Percentiles rank a stretch among this genome's conserved stretches.
Conservation (phyloP, 2,113 vertebrate species). For the Pristiophorus japonicus region DNA sequence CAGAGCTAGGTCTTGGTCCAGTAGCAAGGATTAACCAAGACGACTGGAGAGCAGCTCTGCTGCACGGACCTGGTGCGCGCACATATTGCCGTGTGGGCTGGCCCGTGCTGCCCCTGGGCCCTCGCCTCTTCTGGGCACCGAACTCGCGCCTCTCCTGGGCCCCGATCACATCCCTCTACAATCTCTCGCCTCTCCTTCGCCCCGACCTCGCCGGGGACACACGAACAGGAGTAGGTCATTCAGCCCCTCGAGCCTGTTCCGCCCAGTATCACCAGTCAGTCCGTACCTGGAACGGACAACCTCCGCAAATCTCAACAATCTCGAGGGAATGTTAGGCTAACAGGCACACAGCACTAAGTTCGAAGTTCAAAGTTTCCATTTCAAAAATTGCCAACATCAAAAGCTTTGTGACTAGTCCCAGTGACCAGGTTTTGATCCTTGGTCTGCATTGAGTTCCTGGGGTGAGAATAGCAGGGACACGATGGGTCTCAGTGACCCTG, state of each 20-base stretch:
- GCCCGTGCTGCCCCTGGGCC: too few relatives aligned
- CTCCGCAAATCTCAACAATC: not conserved
- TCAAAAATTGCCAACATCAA: not conserved
- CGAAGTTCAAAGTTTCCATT: not conserved
- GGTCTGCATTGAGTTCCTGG: not conserved
- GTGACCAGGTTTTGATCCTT: not conserved
- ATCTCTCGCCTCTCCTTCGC: too few relatives aligned
- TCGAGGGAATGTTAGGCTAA: not conserved
- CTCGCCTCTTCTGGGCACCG: too few relatives aligned
- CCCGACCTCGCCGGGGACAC: too few relatives aligned
- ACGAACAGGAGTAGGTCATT: not conserved
- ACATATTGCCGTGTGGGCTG: too few relatives aligned
- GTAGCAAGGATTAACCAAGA: too few relatives aligned
- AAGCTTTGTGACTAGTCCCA: not conserved
- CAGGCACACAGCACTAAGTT: not conserved
- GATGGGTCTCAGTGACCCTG: not conserved
- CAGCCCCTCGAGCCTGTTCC: not conserved
- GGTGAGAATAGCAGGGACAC: not conserved
- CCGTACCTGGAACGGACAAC: not conserved
- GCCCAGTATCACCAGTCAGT: not conserved
- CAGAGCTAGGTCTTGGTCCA: too few relatives aligned
- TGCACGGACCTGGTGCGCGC: too few relatives aligned
- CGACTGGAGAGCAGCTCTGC: too few relatives aligned
- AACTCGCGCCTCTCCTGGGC: too few relatives aligned
- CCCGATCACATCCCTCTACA: too few relatives aligned